Percentiles rank a stretch among this genome's conserved stretches.
These are phyloP conservation scores for Ornithoptera priamus DNA, from an alignment of 2,888 invertebrate genomes.

Conservation along the genomic window DNA sequence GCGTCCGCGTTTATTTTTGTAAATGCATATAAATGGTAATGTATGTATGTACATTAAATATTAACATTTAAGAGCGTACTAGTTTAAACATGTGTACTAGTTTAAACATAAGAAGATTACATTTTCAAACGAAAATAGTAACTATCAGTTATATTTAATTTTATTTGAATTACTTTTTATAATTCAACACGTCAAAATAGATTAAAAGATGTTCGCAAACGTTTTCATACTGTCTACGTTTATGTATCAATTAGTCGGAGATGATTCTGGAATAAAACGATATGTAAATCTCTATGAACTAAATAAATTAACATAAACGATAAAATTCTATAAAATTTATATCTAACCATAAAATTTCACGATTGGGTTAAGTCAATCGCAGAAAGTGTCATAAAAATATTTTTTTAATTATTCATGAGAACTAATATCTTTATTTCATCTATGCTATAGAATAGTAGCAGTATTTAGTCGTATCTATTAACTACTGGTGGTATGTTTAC, in stretches of 20 bases:
- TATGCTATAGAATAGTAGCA: too few relatives aligned
- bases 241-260: not conserved
- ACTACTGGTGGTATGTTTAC: not conserved
- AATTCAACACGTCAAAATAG: too few relatives aligned
- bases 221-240: not conserved
- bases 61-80: not conserved
- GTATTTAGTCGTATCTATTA: not conserved
- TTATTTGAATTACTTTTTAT: not conserved
- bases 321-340: not conserved
- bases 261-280: not conserved
- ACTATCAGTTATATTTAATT: not conserved
- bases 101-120: not conserved
- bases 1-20: too few relatives aligned
- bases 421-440: not conserved
- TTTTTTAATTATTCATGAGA: not conserved
- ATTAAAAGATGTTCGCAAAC: not conserved
- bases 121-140: not conserved
- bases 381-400: constrained; percentile 1
- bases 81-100: not conserved
- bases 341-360: not conserved
- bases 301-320: not conserved
- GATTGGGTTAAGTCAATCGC: not conserved
- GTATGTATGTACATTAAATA: not conserved
- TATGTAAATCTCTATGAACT: not conserved
- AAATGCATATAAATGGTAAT: not conserved